Percentiles rank a stretch among this genome's conserved stretches.
phyloP scores from a whole-genome alignment of 2,113 vertebrate species.

The Malurus cyaneus region DNA sequence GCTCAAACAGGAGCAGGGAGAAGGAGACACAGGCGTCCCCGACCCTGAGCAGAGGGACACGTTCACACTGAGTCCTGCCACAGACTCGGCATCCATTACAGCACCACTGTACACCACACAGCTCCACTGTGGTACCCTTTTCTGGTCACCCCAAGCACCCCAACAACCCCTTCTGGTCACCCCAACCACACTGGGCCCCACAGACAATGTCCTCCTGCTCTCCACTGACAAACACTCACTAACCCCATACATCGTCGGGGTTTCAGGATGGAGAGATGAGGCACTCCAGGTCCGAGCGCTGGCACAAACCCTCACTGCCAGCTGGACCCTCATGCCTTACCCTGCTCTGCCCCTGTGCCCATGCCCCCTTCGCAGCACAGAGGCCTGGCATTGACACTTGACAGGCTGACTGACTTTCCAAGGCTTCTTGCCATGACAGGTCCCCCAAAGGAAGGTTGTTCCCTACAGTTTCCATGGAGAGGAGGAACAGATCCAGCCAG shows the following conservation, averaged over 20 bases:
- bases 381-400: fast-evolving
- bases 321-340: background rate
- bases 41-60: background rate
- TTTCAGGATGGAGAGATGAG: fast-evolving
- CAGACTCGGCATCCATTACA: background rate
- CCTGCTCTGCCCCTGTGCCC: background rate
- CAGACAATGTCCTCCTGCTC: background rate
- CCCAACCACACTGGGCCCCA: too few species aligned
- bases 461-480: background rate
- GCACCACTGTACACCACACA: background rate
- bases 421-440: background rate
- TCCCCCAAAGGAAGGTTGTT: background rate
- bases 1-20: background rate
- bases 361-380: background rate
- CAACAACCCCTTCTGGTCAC: background rate
- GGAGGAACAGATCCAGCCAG: background rate
- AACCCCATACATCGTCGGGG: background rate
- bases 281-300: background rate
- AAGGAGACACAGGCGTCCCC: fast-evolving
- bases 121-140: fast-evolving
- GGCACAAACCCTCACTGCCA: background rate
- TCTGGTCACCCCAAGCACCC: background rate
- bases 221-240: background rate
- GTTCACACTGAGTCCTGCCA: fast-evolving
- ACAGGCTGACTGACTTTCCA: background rate